Base-by-base conservation (phyloP, 37 sponge, comb jelly and placozoan species). In the Geodia barretti region DNA sequence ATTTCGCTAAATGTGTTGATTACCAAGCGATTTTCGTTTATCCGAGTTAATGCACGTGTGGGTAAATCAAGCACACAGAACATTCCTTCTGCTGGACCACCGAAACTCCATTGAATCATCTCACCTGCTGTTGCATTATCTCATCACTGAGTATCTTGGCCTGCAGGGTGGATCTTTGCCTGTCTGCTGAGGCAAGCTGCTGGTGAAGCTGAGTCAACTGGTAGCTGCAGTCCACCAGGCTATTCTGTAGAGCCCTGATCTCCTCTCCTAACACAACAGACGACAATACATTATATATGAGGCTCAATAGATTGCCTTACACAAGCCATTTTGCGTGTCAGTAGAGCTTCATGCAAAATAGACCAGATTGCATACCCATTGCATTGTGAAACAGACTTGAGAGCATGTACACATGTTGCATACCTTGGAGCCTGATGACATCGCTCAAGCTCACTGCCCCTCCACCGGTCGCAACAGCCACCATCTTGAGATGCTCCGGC, bases 351-450 rank as follows among this genome's bases (percentile, higher is more conserved):
- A n/a, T n/a, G n/a, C n/a, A n/a, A n/a, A n/a, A n/a, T n/a, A n/a
- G n/a, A n/a, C n/a, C n/a, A n/a, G n/a, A n/a, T n/a, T n/a, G n/a
- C n/a, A n/a, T n/a, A n/a, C n/a, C n/a, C n/a, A n/a, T n/a, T n/a
- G n/a, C n/a, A n/a, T n/a, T n/a, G n/a, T n/a, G n/a, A n/a, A n/a
- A n/a, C n/a, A n/a, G n/a, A n/a, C n/a, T n/a, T n/a, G n/a, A n/a
- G n/a, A n/a, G n/a, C n/a, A n/a, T n/a, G n/a, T n/a, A n/a, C n/a
- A n/a, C n/a, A n/a, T n/a, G n/a, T 32, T 64, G 20, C 73, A 3
- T 41, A 83, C 83, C 74, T 83, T 74, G 83, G 19, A 83, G 25
- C 28, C 67, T 39, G 20, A 83, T 67, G 30, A 54, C 74, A 47
- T 83, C 83, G 28, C 43, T 23, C 28, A 83, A 24, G 41, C 36